phyloP scores from a whole-genome alignment of 1,140 invertebrate genomes.

The Cotesia glomerata region DNA sequence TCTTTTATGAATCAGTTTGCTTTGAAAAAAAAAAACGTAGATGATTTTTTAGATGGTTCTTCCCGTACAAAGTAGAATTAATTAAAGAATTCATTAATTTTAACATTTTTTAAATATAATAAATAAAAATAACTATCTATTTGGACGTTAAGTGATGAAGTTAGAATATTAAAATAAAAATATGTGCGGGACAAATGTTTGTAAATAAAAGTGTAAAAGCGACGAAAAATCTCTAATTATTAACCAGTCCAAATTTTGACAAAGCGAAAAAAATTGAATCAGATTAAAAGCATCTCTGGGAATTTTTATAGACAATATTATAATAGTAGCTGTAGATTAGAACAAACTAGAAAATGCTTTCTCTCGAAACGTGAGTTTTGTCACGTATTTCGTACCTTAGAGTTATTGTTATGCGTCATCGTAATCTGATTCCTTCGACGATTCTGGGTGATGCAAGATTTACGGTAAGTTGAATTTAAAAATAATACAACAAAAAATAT shows the following conservation, averaged over 20 bases:
- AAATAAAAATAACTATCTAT: not conserved
- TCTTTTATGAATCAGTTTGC: not conserved
- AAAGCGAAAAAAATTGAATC: not conserved
- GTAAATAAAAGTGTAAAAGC: constrained; percentile 44
- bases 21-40: no score
- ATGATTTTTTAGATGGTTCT: no score
- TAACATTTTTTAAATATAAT: no score
- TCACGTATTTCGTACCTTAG: not conserved
- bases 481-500: no score
- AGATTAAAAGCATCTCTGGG: no score
- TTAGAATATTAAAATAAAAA: constrained; percentile 8
- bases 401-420: not conserved
- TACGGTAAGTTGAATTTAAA: constrained; percentile 11
- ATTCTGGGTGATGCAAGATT: not conserved
- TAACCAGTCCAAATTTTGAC: constrained; percentile 13
- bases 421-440: not conserved
- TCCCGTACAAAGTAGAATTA: no score
- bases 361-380: not conserved
- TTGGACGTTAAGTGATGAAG: not conserved
- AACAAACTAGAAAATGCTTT: no score
- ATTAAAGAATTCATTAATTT: no score
- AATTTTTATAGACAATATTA: no score
- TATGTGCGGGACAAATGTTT: constrained; percentile 36
- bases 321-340: no score
- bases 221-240: constrained; percentile 22